A percentile compares a stretch with the other conserved stretches of the same genome.
These are phyloP conservation scores for Lepidurus apus DNA, from an alignment of 1,140 invertebrate genomes.

Conservation along the genomic window DNA sequence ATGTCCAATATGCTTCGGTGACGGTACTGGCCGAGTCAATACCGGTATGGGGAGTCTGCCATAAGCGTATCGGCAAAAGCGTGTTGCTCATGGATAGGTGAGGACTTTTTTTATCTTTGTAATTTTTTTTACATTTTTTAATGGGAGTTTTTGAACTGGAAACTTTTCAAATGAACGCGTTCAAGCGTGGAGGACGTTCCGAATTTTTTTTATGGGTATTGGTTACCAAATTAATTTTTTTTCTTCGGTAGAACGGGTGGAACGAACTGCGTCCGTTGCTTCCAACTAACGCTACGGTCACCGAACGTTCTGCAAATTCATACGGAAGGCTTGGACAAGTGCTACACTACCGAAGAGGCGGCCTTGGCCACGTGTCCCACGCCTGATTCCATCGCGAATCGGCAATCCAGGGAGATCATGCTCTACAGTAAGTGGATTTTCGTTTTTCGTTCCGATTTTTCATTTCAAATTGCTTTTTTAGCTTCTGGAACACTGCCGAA, in stretches of 20 bases:
- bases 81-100: slow-evolving; percentile 60
- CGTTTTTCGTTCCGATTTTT: not conserved
- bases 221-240: slow-evolving; percentile 37
- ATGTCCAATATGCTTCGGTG: slow-evolving; percentile 55
- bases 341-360: slow-evolving; percentile 56
- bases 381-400: slow-evolving; percentile 45
- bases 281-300: slow-evolving; percentile 55
- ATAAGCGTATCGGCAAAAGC: slow-evolving; percentile 55
- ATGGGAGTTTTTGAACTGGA: not conserved
- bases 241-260: slow-evolving; percentile 47
- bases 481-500: too few species aligned
- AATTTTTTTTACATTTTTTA: slow-evolving; percentile 6
- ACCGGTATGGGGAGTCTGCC: slow-evolving; percentile 62
- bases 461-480: too few species aligned
- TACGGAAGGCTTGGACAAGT: slow-evolving; percentile 55
- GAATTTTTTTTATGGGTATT: not conserved
- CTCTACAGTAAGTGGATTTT: slow-evolving; percentile 49
- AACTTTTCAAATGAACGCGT: not conserved
- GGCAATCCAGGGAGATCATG: slow-evolving; percentile 47
- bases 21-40: slow-evolving; percentile 60
- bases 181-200: not conserved
- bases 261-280: slow-evolving; percentile 56
- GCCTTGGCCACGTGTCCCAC: slow-evolving; percentile 56
- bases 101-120: slow-evolving; percentile 6
- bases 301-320: slow-evolving; percentile 60